Percentiles rank a stretch among this genome's conserved stretches.
Evolutionary conservation across 2,797 vertebrate genomes (phyloP).

Genomic region (Poeciliopsis paucimaculata): DNA sequence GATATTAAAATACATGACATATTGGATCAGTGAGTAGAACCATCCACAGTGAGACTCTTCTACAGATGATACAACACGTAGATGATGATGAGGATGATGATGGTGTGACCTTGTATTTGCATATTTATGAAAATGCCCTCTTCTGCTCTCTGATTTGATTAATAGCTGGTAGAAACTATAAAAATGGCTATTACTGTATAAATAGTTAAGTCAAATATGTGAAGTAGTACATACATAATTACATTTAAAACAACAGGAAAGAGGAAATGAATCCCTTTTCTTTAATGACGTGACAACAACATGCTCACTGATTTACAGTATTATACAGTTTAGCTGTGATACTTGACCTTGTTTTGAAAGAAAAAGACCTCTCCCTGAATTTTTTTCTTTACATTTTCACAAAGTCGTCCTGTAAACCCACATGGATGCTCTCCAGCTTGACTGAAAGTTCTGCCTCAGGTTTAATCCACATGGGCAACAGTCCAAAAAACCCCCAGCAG

Average conservation of each 20-base stretch:
- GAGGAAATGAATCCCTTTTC: constrained; percentile 56
- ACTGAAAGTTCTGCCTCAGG: constrained; percentile 34
- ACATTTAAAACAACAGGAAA: constrained; percentile 67
- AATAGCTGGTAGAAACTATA: constrained; percentile 78
- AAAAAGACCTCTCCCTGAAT: constrained; percentile 42
- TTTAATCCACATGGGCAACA: constrained; percentile 14
- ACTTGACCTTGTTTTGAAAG: constrained; percentile 42
- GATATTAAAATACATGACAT: constrained; percentile 59
- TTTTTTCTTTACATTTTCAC: constrained; percentile 26
- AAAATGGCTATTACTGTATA: constrained; percentile 75
- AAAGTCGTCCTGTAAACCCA: constrained; percentile 29
- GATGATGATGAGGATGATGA: constrained; percentile 23
- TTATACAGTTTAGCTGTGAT: constrained; percentile 70
- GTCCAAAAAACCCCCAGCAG: constrained; percentile 1
- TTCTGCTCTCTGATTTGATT: constrained; percentile 75
- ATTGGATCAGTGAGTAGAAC: constrained; percentile 36
- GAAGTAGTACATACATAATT: constrained; percentile 64
- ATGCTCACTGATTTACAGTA: constrained; percentile 78
- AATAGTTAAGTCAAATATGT: constrained; percentile 70
- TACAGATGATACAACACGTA: constrained; percentile 45
- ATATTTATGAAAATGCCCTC: constrained; percentile 81
- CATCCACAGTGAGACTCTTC: constrained; percentile 45
- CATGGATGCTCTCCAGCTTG: constrained; percentile 26
- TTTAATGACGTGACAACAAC: constrained; percentile 61
- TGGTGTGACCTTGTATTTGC: constrained; percentile 76